Evolutionary conservation across 1,140 invertebrate genomes (phyloP), one percentile per base, ranked within the genome.

Genomic region (Habropoda laboriosa): DNA sequence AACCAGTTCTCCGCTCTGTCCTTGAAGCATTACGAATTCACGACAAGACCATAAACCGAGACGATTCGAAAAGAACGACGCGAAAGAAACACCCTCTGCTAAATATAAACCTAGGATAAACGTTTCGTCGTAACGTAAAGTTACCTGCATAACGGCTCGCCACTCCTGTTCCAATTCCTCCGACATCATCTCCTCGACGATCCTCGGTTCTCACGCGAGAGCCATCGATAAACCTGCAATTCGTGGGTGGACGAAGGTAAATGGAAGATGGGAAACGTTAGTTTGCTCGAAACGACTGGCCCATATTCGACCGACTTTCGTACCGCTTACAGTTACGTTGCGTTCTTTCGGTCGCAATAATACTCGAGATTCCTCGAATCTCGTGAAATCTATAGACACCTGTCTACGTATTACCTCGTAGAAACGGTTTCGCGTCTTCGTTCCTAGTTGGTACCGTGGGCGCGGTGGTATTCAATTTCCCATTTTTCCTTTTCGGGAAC

Each of bases 221-320:
- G n/a, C n/a, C 27, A 16, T 51, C 18, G 16, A 30, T 32, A 24
- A 68, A 35, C 38, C 7, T 30, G 63, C 16, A 35, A 67, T 67
- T 67, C 49, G 38, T 32, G 40, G 38, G 38, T 35, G 49, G 27
- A 30, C 47, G 47, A 40, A 24, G 10, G 45, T 35, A 63, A 75
- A 51, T 32, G 42, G 24, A 75, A 63, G 47, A n/a, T 40, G 35
- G 73, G 40, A 64, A 63, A 77, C 27, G 66, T 45, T 66, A 42
- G 45, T 38, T 53, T 13, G 7, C 49, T 35, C n/a, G 40, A 53
- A 72, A 74, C 73, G 67, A 51, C 75, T 57, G 75, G 63, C 80
- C 75, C 24, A 79, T 83, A 84, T 82, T 57, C 64, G 27, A 45
- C 38, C 67, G 51, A 68, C 73, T 82, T 84, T 79, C 67, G 27